Base-by-base conservation (phyloP, 2,113 vertebrate species). In the Nothocercus nigrocapillus region DNA sequence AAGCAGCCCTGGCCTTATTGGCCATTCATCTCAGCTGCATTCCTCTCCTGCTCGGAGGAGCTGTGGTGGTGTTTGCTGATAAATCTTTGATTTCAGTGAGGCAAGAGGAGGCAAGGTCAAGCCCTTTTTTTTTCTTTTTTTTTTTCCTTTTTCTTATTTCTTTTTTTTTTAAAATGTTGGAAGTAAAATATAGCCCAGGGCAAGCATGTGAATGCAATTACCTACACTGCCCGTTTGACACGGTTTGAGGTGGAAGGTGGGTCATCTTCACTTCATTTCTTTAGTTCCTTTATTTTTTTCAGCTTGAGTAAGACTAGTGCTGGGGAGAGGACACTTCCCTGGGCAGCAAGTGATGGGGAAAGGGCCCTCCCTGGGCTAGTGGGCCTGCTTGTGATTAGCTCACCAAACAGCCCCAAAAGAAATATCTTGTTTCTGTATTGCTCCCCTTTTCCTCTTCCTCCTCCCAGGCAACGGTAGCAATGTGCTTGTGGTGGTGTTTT, bases 21-120 rank as follows among this genome's bases (percentile, higher is more conserved):
- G 51, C 77, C 73, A 51, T 93, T 69, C 92, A 40, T 58, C 42
- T 77, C 5, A 0, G 38, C 82, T 58, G 47, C 0, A 2, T 69
- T 75, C 58, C 36, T 64, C 6, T 17, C 28, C 44, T 11, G 56
- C 14, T 51, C 49, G 36, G 67, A 88, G 44, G 79, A 88, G 74
- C 34, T 70, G 49, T 53, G 56, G 0, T 0, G 21, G 69, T 3
- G 0, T 17, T 44, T 0, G 0, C 45, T 45, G 74, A 72, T 88
- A 78, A 76, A 72, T 63, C 79, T 92, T 63, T 68, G 80, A 56
- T 77, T 89, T 58, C 74, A 14, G 61, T 77, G 34, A 83, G 32
- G 59, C 58, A 73, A 93, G 73, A 66, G 80, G 34, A 83, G 32
- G 59, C 58, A 73, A 93, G 73, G 73, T 78, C 74, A 54, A 6